Evolutionary conservation across 2,113 vertebrate species (phyloP).

Genomic region (Atlantisia rogersi): DNA sequence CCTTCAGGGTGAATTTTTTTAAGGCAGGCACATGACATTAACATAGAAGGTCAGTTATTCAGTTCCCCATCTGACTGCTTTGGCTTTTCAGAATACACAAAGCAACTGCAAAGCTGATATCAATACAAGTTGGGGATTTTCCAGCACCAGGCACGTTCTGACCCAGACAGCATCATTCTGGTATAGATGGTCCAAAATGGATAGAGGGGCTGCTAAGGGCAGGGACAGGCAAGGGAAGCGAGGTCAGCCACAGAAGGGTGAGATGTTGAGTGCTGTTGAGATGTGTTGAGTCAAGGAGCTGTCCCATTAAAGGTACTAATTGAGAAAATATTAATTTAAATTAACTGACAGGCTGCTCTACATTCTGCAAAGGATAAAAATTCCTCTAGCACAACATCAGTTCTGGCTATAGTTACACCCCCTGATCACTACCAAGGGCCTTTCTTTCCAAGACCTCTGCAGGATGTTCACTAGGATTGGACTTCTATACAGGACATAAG

Average conservation of each 20-base stretch:
- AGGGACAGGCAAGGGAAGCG: not conserved
- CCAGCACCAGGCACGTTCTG: not conserved
- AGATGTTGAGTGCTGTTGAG: not conserved
- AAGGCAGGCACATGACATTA: not conserved
- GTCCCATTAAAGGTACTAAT: not conserved
- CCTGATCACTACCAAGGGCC: not conserved
- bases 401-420: not conserved
- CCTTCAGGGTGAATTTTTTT: not conserved
- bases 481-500: not conserved
- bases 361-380: not conserved
- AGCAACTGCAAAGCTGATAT: not conserved
- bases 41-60: not conserved
- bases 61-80: not conserved
- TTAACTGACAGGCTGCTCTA: not conserved
- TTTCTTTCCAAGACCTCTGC: not conserved
- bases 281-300: not conserved
- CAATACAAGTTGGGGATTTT: not conserved
- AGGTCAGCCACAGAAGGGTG: not conserved
- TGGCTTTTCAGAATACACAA: not conserved
- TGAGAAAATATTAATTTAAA: not conserved
- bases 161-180: not conserved
- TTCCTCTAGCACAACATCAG: not conserved
- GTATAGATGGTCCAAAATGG: not conserved
- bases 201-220: not conserved
- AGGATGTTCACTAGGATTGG: not conserved